Conservation (phyloP, 2,888 invertebrate genomes). For the Ariolimax columbianus region DNA sequence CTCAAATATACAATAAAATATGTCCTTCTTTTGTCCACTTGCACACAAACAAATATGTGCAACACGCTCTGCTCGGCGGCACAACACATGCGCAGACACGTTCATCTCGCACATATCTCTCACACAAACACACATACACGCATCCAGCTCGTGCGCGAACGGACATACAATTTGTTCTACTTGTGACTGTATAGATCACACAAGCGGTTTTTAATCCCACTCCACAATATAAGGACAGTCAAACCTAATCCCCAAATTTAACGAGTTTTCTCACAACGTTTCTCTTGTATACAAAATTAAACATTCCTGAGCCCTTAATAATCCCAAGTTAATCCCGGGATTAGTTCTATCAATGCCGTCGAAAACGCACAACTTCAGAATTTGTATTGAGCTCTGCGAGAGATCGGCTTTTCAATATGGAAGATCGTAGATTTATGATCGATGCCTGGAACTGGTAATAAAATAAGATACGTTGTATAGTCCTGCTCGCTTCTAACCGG, state of each 20-base stretch:
- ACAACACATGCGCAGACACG: not conserved
- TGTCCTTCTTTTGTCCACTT: too few species aligned
- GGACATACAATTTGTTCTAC: not conserved
- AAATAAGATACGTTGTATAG: too few species aligned
- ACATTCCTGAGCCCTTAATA: conserved; percentile 25
- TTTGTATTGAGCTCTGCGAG: not conserved
- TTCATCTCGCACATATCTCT: not conserved
- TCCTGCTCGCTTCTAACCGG: too few species aligned
- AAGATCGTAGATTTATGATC: not conserved
- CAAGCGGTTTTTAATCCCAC: not conserved
- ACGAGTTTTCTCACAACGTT: conserved; percentile 26
- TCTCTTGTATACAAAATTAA: conserved; percentile 31
- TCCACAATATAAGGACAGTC: not conserved
- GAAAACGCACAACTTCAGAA: conserved; percentile 6
- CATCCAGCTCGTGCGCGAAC: not conserved
- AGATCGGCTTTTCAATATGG: not conserved
- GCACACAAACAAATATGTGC: not conserved
- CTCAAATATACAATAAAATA: too few species aligned
- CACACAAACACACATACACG: not conserved
- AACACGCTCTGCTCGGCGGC: not conserved
- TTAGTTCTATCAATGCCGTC: not conserved
- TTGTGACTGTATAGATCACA: not conserved
- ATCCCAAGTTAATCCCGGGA: conserved; percentile 32
- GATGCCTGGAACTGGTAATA: too few species aligned
- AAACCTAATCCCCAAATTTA: conserved; percentile 13